Conservation (phyloP, 1,140 invertebrate species). For the Stegodyphus mimosarum region DNA sequence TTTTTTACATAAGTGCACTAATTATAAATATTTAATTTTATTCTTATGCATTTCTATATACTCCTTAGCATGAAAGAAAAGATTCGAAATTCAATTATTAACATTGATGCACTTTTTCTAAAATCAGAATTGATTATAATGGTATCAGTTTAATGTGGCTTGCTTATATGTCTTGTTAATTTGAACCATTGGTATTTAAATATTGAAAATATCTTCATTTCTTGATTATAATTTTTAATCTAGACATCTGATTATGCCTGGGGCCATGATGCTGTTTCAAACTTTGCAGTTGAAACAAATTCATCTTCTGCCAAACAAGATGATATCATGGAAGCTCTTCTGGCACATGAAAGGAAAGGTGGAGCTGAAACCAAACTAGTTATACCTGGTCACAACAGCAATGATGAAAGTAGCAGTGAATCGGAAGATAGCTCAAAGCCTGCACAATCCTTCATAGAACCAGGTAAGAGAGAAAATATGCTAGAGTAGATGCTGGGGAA, state of each 20-base stretch:
- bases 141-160: background rate
- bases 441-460: slow-evolving; percentile 14
- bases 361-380: slow-evolving; percentile 64
- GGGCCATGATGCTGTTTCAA: slow-evolving; percentile 10
- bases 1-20: too few species aligned
- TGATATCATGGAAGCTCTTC: slow-evolving; percentile 90
- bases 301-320: slow-evolving; percentile 71
- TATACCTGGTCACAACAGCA: slow-evolving; percentile 58
- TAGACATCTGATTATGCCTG: slow-evolving; percentile 27
- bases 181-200: background rate
- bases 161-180: background rate
- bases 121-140: background rate
- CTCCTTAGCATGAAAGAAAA: too few species aligned
- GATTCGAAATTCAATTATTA: too few species aligned
- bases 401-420: slow-evolving; percentile 62
- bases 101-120: too few species aligned
- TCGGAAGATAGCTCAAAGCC: slow-evolving; percentile 56
- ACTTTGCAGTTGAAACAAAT: background rate
- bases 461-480: background rate
- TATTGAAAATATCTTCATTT: background rate
- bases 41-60: too few species aligned
- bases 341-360: slow-evolving; percentile 88
- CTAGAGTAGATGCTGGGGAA: too few species aligned
- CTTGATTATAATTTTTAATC: background rate
- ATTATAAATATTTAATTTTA: too few species aligned